phyloP scores from a whole-genome alignment of 2,888 invertebrate species.

The Ophonus ardosiacus region DNA sequence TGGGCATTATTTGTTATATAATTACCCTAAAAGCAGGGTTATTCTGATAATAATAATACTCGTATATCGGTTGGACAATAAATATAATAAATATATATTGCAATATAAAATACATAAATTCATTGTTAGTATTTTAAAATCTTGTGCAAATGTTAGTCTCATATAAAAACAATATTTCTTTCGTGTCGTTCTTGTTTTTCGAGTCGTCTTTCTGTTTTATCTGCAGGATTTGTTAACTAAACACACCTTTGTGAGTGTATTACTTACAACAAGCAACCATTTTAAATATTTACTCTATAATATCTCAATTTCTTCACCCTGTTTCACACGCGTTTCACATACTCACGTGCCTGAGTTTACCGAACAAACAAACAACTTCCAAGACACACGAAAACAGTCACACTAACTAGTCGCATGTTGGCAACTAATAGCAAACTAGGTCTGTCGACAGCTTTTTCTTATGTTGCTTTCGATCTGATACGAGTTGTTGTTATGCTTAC shows the following conservation, averaged over 20 bases:
- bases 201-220: neutral
- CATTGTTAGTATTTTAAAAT: no score
- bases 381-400: conserved; percentile 32
- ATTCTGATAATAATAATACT: no score
- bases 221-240: neutral
- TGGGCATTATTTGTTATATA: no score
- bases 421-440: conserved; percentile 55
- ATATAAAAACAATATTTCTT: no score
- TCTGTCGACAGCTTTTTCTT: conserved; percentile 55
- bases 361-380: conserved; percentile 22
- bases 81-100: no score
- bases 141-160: no score
- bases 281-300: conserved; percentile 37
- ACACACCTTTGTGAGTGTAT: neutral
- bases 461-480: neutral
- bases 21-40: no score
- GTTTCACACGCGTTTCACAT: conserved; percentile 13
- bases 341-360: conserved; percentile 11
- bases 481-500: neutral
- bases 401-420: conserved; percentile 43
- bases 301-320: conserved; percentile 24
- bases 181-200: no score
- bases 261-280: neutral
- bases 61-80: no score
- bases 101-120: no score